These are phyloP conservation scores for Characodon lateralis DNA, from an alignment of 2,797 vertebrate genomes.

Conservation along the genomic window DNA sequence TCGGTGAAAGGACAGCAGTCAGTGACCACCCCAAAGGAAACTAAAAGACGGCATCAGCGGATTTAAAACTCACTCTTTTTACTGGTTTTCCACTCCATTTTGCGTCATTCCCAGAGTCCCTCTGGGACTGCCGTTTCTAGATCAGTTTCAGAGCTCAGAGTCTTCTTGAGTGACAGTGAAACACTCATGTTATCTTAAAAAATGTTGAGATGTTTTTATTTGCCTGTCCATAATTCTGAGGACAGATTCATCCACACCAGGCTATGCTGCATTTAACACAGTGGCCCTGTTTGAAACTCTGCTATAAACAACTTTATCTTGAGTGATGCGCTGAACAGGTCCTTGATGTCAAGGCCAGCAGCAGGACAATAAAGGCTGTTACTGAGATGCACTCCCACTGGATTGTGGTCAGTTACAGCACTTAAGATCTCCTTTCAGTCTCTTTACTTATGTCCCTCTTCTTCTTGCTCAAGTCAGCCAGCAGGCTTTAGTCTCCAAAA, in stretches of 20 bases:
- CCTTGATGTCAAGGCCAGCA: constrained; percentile 45
- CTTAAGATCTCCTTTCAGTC: constrained; percentile 1
- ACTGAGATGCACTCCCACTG: constrained; percentile 23
- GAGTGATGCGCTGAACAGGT: constrained; percentile 32
- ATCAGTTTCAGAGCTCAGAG: not conserved
- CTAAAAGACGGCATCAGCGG: constrained; percentile 47
- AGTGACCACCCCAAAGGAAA: constrained; percentile 2
- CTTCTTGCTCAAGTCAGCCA: constrained; percentile 28
- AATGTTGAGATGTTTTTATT: not conserved
- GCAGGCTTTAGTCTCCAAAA: constrained; percentile 13
- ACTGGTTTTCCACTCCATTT: not conserved
- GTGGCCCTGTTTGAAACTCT: too few species aligned
- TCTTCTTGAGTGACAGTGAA: not conserved
- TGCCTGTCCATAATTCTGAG: not conserved
- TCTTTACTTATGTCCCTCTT: constrained; percentile 11
- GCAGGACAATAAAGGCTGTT: constrained; percentile 49
- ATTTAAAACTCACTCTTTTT: not conserved
- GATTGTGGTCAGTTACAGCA: constrained; percentile 9
- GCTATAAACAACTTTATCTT: constrained; percentile 30
- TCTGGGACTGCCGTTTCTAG: constrained; percentile 16
- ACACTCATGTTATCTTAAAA: not conserved
- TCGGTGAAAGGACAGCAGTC: constrained; percentile 20
- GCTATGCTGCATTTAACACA: not conserved
- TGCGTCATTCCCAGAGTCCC: constrained; percentile 5
- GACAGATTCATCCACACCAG: not conserved